Base-by-base conservation (phyloP, 2,797 vertebrate species). In the Macrochelys suwanniensis region DNA sequence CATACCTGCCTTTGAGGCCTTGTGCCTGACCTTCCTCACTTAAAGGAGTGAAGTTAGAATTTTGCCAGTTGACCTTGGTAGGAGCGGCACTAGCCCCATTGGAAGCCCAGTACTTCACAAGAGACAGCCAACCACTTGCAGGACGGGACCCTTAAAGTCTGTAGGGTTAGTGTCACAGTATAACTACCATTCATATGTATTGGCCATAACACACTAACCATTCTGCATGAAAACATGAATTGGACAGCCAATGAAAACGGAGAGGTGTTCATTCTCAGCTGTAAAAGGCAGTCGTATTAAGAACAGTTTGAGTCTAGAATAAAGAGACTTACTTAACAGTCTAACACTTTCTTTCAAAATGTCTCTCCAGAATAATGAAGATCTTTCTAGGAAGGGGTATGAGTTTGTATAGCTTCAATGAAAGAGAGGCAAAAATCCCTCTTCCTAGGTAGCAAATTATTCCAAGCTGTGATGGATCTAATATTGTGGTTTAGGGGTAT, bases 151-250 rank as follows among this genome's bases (percentile, higher is more conserved):
- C 3, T 77, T 12, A 53, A 85, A 15, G 6, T 84, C n/a, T 85
- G 84, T 89, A 89, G 71, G n/a, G 15, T 0, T 50, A 12, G 0
- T 7, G 10, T 25, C 86, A 7, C 5, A 81, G 71, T 7, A 7
- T 10, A 11, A 11, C 51, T 3, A 5, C 7, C 50, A 28, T n/a
- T 25, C 26, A 49, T 76, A 47, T 16, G 8, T 33, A 28, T 82
- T 33, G 25, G 51, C 11, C 37, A 1, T 1, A 1, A 16, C 2
- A 0, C 15, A 56, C 25, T 17, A 31, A 4, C 23, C 0, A 0
- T 33, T 5, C 2, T 68, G 3, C n/a, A 28, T 93, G 51, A 86
- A 95, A 83, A 89, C 11, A 5, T 25, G 0, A 1, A 74, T 89
- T 91, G 45, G 28, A 71, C 17, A 1, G 1, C 12, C 26, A 4